These are phyloP conservation scores for Pasiphila rectangulata DNA, from an alignment of 2,888 invertebrate genomes.

Conservation along the genomic window DNA sequence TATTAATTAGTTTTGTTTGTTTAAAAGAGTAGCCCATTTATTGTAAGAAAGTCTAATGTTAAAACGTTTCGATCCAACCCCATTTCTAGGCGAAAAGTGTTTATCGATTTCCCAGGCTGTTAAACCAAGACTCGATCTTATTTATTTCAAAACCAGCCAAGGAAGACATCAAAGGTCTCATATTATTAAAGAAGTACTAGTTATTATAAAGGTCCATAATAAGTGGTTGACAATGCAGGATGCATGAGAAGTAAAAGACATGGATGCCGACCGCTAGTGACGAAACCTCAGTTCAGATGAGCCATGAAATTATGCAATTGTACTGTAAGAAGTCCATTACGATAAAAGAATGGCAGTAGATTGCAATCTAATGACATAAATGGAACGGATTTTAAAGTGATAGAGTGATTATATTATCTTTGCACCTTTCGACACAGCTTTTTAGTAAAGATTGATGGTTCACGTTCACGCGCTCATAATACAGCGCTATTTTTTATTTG, in stretches of 20 bases:
- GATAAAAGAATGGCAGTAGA: conserved; percentile 33
- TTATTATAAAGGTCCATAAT: conserved; percentile 20
- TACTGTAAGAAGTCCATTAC: conserved; percentile 32
- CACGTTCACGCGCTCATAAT: conserved; percentile 13
- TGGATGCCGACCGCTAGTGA: conserved; percentile 32
- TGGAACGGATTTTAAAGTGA: conserved; percentile 31
- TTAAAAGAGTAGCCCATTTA: no score
- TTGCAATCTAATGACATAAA: conserved; percentile 28
- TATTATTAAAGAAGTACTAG: conserved; percentile 2
- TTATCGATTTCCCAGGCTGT: no score
- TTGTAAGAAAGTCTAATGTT: no score
- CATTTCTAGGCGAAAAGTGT: no score
- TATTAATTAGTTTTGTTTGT: no score
- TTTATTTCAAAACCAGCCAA: no score
- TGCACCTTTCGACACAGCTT: conserved; percentile 26
- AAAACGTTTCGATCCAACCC: no score
- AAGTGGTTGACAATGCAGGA: conserved; percentile 31
- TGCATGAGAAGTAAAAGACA: conserved; percentile 42
- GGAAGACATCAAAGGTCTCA: conserved; percentile 11
- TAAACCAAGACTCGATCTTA: no score
- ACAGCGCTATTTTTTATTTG: conserved; percentile 13
- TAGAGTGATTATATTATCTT: conserved; percentile 30
- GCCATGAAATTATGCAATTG: conserved; percentile 30
- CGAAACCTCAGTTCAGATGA: conserved; percentile 32
- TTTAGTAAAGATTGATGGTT: conserved; percentile 20